Evolutionary conservation across 1,140 invertebrate species (phyloP).

Genomic region (Batillaria attramentaria): DNA sequence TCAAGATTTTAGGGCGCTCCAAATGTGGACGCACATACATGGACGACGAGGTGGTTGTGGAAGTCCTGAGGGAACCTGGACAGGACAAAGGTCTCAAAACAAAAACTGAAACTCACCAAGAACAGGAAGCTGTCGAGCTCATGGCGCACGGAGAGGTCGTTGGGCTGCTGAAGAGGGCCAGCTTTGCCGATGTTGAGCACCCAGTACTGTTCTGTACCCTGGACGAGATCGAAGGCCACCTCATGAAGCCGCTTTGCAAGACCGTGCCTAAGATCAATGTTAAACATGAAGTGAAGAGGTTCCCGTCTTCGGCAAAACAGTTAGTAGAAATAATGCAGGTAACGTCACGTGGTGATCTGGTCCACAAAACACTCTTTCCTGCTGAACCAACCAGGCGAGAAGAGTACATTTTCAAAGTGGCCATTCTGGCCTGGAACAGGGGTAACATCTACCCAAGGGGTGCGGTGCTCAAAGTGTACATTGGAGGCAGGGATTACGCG

Average conservation of each 20-base stretch:
- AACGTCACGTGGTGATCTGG: too few species aligned
- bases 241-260: slow-evolving; percentile 63
- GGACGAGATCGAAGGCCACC: slow-evolving; percentile 49
- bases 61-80: slow-evolving; percentile 43
- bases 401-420: slow-evolving; percentile 50
- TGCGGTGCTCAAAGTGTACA: slow-evolving; percentile 39
- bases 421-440: slow-evolving; percentile 44
- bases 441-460: slow-evolving; percentile 45
- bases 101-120: background rate
- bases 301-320: too few species aligned
- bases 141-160: slow-evolving; percentile 51
- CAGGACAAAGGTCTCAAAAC: background rate
- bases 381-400: too few species aligned
- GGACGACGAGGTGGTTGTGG: slow-evolving; percentile 63
- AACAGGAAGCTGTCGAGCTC: background rate
- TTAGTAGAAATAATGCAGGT: too few species aligned
- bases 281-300: too few species aligned
- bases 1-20: slow-evolving; percentile 57
- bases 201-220: slow-evolving; percentile 59
- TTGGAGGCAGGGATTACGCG: slow-evolving; percentile 34
- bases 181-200: slow-evolving; percentile 38
- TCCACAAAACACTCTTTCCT: too few species aligned
- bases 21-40: slow-evolving; percentile 59
- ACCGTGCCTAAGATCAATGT: slow-evolving; percentile 62
- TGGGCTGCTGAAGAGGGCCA: slow-evolving; percentile 48